Base-by-base conservation (phyloP, 2,113 vertebrate species). In the Eublepharis macularius region DNA sequence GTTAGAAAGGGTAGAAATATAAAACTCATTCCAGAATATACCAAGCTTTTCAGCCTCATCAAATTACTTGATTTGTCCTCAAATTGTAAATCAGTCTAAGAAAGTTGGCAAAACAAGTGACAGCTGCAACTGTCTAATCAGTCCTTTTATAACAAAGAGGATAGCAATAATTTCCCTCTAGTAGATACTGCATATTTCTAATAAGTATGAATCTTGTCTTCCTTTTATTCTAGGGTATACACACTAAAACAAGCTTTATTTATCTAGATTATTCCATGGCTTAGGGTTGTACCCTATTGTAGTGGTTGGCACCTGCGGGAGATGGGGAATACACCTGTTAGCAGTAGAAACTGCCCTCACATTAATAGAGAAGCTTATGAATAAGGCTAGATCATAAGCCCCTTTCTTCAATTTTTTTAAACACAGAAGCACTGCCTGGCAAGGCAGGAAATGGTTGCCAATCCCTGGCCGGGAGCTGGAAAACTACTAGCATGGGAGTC, bases 161-260 rank as follows among this genome's bases (percentile, higher is more conserved):
- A 54, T 45, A 85, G 41, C 0, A 2, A 14, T 4, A 81, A 51
- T 2, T 12, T n/a, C 24, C 6, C 45, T 88, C 54, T 88, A 87
- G 72, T 60, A 87, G 4, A 4, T 1, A 54, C 13, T 82, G 0
- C 74, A 80, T 90, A 89, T 93, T 84, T 89, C 29, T 26, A 34
- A 85, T 60, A 76, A 26, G 57, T 81, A 49, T 57, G n/a, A 84
- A 70, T 77, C 2, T 1, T 54, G 68, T 13, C 29, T 76, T 78
- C 2, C 36, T 92, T 73, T 36, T 76, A 82, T 1, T 86, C 41
- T 29, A 0, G 29, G 1, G 74, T 47, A 80, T 80, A 81, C 80
- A 91, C 84, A 69, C 39, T 73, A 70, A 43, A 72, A 29, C 19
- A 2, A 73, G 32, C 76, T 12, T 36, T 86, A 60, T 1, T 4